Percentiles rank a stretch among this genome's conserved stretches.
These are phyloP conservation scores for Psilanteris sp. DNA, from an alignment of 1,140 invertebrate genomes.

Conservation along the genomic window DNA sequence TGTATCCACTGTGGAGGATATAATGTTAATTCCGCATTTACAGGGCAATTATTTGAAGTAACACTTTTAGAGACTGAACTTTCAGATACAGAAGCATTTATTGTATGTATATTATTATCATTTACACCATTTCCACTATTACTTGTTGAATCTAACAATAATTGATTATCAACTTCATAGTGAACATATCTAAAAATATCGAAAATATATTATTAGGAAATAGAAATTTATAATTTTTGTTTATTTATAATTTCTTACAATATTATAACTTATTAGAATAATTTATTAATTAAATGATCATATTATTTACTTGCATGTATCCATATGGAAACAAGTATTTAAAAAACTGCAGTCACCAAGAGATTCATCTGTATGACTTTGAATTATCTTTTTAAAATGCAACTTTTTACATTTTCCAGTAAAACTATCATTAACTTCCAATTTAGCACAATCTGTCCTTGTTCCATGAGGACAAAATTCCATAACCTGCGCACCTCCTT, in stretches of 20 bases:
- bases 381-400: slow-evolving; percentile 98
- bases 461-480: slow-evolving; percentile 98
- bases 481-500: slow-evolving; percentile 95
- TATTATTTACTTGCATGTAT: slow-evolving; percentile 91
- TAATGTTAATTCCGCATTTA: slow-evolving; percentile 81
- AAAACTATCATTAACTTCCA: slow-evolving; percentile 79
- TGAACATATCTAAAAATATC: slow-evolving; percentile 92
- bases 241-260: too few relatives aligned
- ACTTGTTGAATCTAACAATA: slow-evolving; percentile 62
- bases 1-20: slow-evolving; percentile 98
- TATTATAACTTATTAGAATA: too few relatives aligned
- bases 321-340: slow-evolving; percentile 99
- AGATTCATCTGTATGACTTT: slow-evolving; percentile 96
- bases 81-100: slow-evolving; percentile 24
- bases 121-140: slow-evolving; percentile 38
- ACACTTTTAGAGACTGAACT: slow-evolving; percentile 56
- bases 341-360: slow-evolving; percentile 98
- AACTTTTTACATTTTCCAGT: slow-evolving; percentile 90
- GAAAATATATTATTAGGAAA: too few relatives aligned
- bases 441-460: slow-evolving; percentile 91
- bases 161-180: slow-evolving; percentile 91
- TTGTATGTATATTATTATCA: slow-evolving; percentile 34
- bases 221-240: too few relatives aligned
- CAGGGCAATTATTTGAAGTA: slow-evolving; percentile 45
- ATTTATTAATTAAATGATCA: too few relatives aligned